phyloP scores from a whole-genome alignment of 2,797 vertebrate species.

The Halcyon smyrnensis region DNA sequence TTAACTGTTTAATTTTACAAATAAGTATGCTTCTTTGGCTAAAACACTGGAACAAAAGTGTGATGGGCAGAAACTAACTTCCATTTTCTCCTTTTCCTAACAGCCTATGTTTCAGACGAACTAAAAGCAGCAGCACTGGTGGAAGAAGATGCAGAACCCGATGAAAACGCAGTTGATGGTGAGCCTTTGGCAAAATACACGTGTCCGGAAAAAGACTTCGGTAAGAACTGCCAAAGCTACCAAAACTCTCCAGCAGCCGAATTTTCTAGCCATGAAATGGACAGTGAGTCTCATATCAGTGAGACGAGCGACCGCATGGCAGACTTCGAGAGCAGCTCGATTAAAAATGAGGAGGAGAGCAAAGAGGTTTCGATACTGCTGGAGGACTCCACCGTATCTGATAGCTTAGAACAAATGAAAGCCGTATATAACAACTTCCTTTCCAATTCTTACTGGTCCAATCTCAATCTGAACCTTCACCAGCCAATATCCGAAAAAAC shows the following conservation, averaged over 20 bases:
- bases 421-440: constrained; percentile 98
- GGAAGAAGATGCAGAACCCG: constrained; percentile 91
- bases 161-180: constrained; percentile 87
- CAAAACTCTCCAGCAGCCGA: constrained; percentile 93
- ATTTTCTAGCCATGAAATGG: constrained; percentile 97
- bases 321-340: constrained; percentile 93
- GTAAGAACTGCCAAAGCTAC: constrained; percentile 87
- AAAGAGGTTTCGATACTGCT: constrained; percentile 85
- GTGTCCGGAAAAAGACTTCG: constrained; percentile 91
- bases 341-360: constrained; percentile 94
- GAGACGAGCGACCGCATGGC: constrained; percentile 97
- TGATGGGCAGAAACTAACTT: constrained; percentile 70
- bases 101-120: constrained; percentile 97
- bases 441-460: constrained; percentile 98
- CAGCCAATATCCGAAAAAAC: constrained; percentile 89
- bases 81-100: constrained; percentile 40
- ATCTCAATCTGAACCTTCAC: constrained; percentile 91
- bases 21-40: constrained; percentile 77
- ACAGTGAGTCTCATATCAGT: constrained; percentile 97
- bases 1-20: constrained; percentile 88
- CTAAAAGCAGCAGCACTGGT: constrained; percentile 93
- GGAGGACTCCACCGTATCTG: constrained; percentile 89
- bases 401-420: constrained; percentile 99
- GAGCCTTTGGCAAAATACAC: constrained; percentile 90
- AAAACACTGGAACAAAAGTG: constrained; percentile 66